These are phyloP conservation scores for Pangasius macronema DNA, from an alignment of 2,797 vertebrate species.

Conservation along the genomic window DNA sequence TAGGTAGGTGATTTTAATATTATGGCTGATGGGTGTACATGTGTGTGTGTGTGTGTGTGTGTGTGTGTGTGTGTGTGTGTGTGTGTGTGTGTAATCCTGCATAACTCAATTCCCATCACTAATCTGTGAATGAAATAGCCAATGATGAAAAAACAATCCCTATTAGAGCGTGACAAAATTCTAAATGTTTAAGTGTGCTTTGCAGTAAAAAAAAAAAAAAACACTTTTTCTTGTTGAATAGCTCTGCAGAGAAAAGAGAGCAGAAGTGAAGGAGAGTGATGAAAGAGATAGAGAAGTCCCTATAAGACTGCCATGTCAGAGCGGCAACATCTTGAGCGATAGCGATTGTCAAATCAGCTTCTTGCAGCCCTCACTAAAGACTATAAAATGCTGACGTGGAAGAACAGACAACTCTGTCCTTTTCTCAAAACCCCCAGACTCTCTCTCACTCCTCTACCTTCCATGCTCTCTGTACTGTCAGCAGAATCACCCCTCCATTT, in stretches of 20 bases:
- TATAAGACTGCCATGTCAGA: background rate
- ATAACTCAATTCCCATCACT: background rate
- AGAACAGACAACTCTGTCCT: background rate
- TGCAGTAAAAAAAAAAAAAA: background rate
- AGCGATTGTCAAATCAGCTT: background rate
- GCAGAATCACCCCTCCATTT: background rate
- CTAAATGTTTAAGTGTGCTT: background rate
- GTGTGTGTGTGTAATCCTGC: background rate
- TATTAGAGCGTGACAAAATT: background rate
- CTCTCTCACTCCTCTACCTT: background rate
- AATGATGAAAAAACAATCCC: constrained; percentile 1
- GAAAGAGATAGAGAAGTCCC: background rate
- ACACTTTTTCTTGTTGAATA: background rate
- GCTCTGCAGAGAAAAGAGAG: background rate
- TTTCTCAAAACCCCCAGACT: background rate
- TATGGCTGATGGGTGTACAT: too few species aligned
- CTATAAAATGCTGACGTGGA: constrained; percentile 25
- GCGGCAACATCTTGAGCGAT: constrained; percentile 6
- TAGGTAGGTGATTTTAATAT: too few species aligned
- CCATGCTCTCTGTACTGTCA: background rate
- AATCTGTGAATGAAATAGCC: background rate
- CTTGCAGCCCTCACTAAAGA: background rate
- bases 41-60: background rate
- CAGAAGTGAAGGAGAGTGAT: background rate
- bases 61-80: background rate